These are phyloP conservation scores for Cydia amplana DNA, from an alignment of 1,140 invertebrate species.

Conservation along the genomic window DNA sequence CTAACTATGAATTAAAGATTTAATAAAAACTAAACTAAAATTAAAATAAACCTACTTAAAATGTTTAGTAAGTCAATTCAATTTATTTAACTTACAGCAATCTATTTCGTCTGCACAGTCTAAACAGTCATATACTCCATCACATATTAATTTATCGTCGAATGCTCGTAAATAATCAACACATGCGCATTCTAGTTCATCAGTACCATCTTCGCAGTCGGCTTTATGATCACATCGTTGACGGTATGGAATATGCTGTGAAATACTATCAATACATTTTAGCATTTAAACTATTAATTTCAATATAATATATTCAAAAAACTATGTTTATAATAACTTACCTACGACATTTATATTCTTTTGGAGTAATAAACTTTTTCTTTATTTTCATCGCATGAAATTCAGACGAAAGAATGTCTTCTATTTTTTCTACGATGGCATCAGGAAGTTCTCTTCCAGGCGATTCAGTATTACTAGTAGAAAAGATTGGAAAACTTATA, in stretches of 20 bases:
- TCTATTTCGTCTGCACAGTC: slow-evolving; percentile 88
- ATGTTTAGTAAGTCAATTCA: no score
- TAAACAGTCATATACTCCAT: slow-evolving; percentile 88
- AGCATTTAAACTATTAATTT: slow-evolving; percentile 7
- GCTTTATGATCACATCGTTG: slow-evolving; percentile 84
- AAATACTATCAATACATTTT: slow-evolving; percentile 77
- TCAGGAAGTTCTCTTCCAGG: slow-evolving; percentile 39
- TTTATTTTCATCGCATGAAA: slow-evolving; percentile 56
- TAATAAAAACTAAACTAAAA: no score
- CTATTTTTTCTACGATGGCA: slow-evolving; percentile 42
- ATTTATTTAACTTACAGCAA: slow-evolving; percentile 80
- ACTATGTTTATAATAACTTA: slow-evolving; percentile 42
- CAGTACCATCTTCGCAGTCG: slow-evolving; percentile 91
- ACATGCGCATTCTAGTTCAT: slow-evolving; percentile 88
- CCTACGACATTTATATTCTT: slow-evolving; percentile 66
- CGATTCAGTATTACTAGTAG: slow-evolving; percentile 36
- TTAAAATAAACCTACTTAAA: no score
- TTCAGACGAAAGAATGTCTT: slow-evolving; percentile 48
- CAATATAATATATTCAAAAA: slow-evolving; percentile 29
- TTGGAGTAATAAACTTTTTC: slow-evolving; percentile 55
- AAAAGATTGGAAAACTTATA: slow-evolving; percentile 23
- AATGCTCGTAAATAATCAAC: slow-evolving; percentile 82
- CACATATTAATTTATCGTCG: slow-evolving; percentile 83
- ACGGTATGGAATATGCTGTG: slow-evolving; percentile 81
- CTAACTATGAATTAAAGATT: no score